Percentiles rank a stretch among this genome's conserved stretches.
These are phyloP conservation scores for Thamnophis sirtalis DNA, from an alignment of 2,113 vertebrate genomes.

Conservation along the genomic window DNA sequence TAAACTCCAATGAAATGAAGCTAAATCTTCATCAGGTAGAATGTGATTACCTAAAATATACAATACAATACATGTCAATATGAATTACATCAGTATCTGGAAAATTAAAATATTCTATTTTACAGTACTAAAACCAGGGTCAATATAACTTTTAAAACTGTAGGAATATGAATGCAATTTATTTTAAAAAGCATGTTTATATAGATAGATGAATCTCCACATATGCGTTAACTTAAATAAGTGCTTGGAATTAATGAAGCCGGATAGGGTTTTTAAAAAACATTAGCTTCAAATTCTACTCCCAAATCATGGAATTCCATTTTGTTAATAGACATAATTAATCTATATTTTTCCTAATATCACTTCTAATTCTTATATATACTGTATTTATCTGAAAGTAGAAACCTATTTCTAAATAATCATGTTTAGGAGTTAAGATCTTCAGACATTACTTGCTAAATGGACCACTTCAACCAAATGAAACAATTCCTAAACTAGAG, in stretches of 20 bases:
- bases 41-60: conserved; percentile 91
- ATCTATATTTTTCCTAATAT: background rate
- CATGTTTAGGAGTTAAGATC: background rate
- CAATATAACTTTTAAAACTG: conserved; percentile 11
- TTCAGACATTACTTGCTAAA: background rate
- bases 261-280: background rate
- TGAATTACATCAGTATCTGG: background rate
- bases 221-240: background rate
- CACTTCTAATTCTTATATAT: background rate
- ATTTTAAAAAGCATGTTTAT: background rate
- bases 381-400: background rate
- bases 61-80: conserved; percentile 26
- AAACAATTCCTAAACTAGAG: background rate
- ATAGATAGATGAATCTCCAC: background rate
- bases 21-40: conserved; percentile 97
- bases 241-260: background rate
- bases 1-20: conserved; percentile 97
- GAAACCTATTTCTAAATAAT: background rate
- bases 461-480: background rate
- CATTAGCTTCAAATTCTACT: background rate
- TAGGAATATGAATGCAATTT: background rate
- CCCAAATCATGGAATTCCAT: background rate
- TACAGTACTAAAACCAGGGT: background rate
- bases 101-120: background rate
- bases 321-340: background rate